A percentile compares a stretch with the other conserved stretches of the same genome.
Conservation (phyloP, 2,888 invertebrate genomes). For the Anarsia innoxiella region DNA sequence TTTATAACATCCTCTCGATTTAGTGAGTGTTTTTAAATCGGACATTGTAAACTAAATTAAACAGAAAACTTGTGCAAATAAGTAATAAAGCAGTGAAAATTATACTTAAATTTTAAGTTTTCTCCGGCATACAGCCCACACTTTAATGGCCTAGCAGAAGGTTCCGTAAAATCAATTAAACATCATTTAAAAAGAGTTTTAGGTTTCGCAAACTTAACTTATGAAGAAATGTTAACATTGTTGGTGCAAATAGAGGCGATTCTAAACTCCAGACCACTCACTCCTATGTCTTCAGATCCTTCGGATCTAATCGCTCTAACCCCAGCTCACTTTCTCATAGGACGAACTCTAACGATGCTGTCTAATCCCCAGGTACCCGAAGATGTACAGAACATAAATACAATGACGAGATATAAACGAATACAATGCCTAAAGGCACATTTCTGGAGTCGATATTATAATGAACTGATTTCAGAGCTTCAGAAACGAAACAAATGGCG, state of each 20-base stretch:
- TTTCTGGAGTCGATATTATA: slow-evolving; percentile 7
- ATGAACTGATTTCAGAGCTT: slow-evolving; percentile 21
- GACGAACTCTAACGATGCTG: slow-evolving; percentile 10
- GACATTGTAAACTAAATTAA: too few relatives aligned
- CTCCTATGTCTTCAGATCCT: slow-evolving; percentile 16
- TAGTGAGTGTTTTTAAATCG: neutral
- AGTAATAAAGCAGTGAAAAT: too few relatives aligned
- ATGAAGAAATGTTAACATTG: slow-evolving; percentile 18
- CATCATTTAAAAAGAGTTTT: slow-evolving; percentile 16
- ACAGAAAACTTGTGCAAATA: too few relatives aligned
- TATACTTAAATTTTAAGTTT: too few relatives aligned
- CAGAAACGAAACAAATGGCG: slow-evolving; percentile 22
- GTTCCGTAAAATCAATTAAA: slow-evolving; percentile 21
- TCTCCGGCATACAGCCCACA: slow-evolving; percentile 18
- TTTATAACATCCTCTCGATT: neutral
- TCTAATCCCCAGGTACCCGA: slow-evolving; percentile 8
- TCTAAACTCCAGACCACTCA: slow-evolving; percentile 18
- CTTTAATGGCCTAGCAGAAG: too few relatives aligned
- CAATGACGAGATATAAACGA: neutral
- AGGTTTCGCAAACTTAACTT: slow-evolving; percentile 14
- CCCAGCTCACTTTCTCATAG: slow-evolving; percentile 18
- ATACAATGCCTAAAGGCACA: neutral
- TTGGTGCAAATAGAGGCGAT: slow-evolving; percentile 17
- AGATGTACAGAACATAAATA: neutral
- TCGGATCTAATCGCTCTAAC: slow-evolving; percentile 13